Percentiles rank a stretch among this genome's conserved stretches.
Evolutionary conservation across 2,888 invertebrate genomes (phyloP).

Genomic region (Spodoptera exigua): DNA sequence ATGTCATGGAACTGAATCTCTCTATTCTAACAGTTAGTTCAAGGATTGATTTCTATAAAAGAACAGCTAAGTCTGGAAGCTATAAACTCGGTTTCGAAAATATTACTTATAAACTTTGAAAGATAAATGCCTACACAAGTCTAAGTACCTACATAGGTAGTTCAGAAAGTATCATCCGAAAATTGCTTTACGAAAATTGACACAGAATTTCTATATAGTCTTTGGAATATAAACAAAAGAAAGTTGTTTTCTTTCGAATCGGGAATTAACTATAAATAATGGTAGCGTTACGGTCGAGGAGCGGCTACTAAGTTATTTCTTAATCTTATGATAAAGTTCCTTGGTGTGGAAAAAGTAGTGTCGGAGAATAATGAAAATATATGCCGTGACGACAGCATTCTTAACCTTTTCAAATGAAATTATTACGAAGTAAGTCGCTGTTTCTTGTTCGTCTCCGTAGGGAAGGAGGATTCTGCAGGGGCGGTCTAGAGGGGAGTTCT

Average conservation of each 20-base stretch:
- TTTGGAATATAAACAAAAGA: conserved; percentile 38
- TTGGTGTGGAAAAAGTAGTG: conserved; percentile 29
- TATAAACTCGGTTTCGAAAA: too few relatives aligned
- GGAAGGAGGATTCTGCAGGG: conserved; percentile 26
- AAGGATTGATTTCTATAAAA: too few relatives aligned
- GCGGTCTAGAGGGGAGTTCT: conserved; percentile 61
- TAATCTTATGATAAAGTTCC: conserved; percentile 53
- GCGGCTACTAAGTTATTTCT: conserved; percentile 47
- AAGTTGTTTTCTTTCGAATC: conserved; percentile 51
- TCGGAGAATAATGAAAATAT: conserved; percentile 46
- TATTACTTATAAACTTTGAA: neutral
- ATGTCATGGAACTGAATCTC: too few relatives aligned
- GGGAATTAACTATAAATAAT: conserved; percentile 55
- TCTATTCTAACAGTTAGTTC: too few relatives aligned
- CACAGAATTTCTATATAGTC: conserved; percentile 12
- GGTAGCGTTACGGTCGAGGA: conserved; percentile 56
- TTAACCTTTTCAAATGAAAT: conserved; percentile 42
- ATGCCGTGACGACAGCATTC: conserved; percentile 14
- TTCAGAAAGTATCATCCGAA: conserved; percentile 1
- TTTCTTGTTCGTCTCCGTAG: conserved; percentile 19
- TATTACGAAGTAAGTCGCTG: conserved; percentile 26
- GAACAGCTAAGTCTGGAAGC: too few relatives aligned
- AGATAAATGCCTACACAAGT: neutral
- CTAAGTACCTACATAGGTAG: neutral
- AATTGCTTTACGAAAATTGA: conserved; percentile 8